Percentiles rank a stretch among this genome's conserved stretches.
These are phyloP conservation scores for Neelides sp. DNA, from an alignment of 1,140 invertebrate species.

Conservation along the genomic window DNA sequence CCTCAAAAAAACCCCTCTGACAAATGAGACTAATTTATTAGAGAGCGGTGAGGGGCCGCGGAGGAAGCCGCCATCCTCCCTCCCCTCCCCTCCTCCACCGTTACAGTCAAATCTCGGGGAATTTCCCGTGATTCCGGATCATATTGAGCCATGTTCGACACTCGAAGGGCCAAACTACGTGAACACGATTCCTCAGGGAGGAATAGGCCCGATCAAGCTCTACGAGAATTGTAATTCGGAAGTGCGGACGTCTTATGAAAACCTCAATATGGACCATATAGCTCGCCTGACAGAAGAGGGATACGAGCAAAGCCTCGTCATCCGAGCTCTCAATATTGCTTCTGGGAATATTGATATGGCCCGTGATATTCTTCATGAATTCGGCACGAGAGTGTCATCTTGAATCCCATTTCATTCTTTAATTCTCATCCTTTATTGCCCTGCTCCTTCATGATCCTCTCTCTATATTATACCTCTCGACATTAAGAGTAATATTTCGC, in stretches of 20 bases:
- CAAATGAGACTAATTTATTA: background rate
- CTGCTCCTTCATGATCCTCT: no score
- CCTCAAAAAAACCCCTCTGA: slow-evolving; percentile 7
- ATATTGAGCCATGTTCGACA: no score
- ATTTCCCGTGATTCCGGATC: no score
- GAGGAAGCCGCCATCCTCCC: no score
- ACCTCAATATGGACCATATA: slow-evolving; percentile 82
- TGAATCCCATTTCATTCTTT: no score
- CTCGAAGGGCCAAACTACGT: slow-evolving; percentile 26
- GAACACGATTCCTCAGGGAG: slow-evolving; percentile 15
- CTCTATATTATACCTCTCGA: no score
- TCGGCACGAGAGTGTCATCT: slow-evolving; percentile 49
- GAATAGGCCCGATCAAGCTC: background rate
- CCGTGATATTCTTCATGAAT: slow-evolving; percentile 85
- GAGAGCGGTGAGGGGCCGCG: slow-evolving; percentile 2
- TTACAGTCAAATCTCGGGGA: no score
- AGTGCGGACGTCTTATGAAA: slow-evolving; percentile 53
- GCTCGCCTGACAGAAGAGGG: slow-evolving; percentile 72
- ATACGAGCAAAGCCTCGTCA: slow-evolving; percentile 75
- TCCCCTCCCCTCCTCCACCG: no score
- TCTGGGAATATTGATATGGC: slow-evolving; percentile 88
- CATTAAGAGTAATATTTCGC: no score
- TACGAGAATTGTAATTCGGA: background rate
- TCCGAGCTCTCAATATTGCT: slow-evolving; percentile 76
- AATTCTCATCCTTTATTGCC: no score